Percentiles rank a stretch among this genome's conserved stretches.
Evolutionary conservation across 2,888 invertebrate species (phyloP).

Genomic region (Caenorhabditis sp.): DNA sequence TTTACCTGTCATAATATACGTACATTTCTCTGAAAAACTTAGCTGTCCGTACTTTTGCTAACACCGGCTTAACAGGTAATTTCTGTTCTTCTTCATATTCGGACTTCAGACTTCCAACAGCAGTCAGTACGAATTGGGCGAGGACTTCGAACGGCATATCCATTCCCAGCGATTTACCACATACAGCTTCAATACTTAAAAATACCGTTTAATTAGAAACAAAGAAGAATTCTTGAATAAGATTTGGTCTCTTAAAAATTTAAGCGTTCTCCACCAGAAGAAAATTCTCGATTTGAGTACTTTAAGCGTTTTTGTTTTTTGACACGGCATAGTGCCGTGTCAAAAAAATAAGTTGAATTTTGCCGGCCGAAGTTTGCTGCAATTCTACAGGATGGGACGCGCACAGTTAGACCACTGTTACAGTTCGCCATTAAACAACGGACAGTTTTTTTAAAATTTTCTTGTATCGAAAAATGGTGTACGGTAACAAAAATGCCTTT

Average conservation of each 20-base stretch:
- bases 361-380: no score
- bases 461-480: no score
- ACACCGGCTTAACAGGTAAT: conserved; percentile 14
- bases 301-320: no score
- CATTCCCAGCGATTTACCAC: conserved; percentile 31
- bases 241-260: background rate
- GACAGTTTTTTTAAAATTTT: no score
- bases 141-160: conserved; percentile 34
- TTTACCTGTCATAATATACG: conserved; percentile 1
- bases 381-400: no score
- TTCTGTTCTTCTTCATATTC: conserved; percentile 48
- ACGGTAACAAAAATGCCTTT: no score
- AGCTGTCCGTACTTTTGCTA: conserved; percentile 14
- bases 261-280: no score
- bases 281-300: no score
- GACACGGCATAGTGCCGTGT: no score
- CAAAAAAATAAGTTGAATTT: background rate
- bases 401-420: no score
- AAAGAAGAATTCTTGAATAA: background rate
- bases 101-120: conserved; percentile 30
- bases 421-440: no score
- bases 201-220: background rate
- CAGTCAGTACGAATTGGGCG: conserved; percentile 42
- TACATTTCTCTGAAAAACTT: background rate
- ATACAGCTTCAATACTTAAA: conserved; percentile 42